Evolutionary conservation across 2,113 vertebrate species (phyloP).

Genomic region (Scomber japonicus): DNA sequence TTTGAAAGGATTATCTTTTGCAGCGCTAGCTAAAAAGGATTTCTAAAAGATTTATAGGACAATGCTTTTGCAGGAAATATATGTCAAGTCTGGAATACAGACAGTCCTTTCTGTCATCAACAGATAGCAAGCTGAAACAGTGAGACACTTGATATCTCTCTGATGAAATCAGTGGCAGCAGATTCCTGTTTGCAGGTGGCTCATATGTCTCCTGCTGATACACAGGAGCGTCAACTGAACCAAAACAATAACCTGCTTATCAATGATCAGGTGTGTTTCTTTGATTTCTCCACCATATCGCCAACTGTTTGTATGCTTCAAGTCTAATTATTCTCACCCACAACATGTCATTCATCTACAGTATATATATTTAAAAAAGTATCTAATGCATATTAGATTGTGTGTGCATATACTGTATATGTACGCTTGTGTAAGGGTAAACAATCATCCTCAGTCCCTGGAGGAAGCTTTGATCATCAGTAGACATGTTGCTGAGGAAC

Average conservation of each 20-base stretch:
- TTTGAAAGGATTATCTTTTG: background rate
- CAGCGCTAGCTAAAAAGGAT: background rate
- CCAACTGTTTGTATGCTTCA: background rate
- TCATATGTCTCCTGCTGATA: background rate
- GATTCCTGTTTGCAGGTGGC: background rate
- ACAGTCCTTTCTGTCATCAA: background rate
- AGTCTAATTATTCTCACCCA: background rate
- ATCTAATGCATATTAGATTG: background rate
- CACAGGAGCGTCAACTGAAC: background rate
- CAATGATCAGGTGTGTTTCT: background rate
- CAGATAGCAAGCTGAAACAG: background rate
- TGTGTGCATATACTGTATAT: background rate
- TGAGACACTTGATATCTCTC: background rate
- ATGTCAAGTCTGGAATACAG: background rate
- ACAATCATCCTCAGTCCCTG: background rate
- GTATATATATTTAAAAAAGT: too few relatives aligned
- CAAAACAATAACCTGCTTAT: background rate
- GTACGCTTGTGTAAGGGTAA: background rate
- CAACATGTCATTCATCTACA: background rate
- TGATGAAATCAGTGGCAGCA: background rate
- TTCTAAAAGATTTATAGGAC: background rate
- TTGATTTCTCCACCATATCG: background rate
- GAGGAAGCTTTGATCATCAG: conserved; percentile 19
- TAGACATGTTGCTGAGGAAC: conserved; percentile 30
- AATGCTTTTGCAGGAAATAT: background rate